Evolutionary conservation across 2,888 invertebrate genomes (phyloP).

Genomic region (Epirrhoe tristata): DNA sequence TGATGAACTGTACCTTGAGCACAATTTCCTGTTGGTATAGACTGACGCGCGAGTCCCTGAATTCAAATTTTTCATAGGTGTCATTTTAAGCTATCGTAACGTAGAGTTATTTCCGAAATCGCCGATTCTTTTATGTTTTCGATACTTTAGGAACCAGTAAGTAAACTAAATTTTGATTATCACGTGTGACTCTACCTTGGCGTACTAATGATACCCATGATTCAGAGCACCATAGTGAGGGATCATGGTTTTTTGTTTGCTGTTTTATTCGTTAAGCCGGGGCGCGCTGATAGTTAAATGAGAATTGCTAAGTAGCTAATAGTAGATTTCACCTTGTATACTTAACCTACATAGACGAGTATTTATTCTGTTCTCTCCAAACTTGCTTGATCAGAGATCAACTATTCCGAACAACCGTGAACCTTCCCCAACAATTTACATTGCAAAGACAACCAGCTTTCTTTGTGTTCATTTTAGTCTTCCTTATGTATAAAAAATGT

Average conservation of each 20-base stretch:
- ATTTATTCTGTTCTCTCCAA: constrained; percentile 1
- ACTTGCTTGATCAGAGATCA: constrained; percentile 9
- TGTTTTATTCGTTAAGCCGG: not conserved
- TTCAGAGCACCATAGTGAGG: no score
- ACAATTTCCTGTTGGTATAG: not conserved
- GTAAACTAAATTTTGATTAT: no score
- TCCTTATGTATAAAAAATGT: no score
- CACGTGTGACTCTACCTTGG: no score
- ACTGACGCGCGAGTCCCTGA: no score
- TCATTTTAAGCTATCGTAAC: no score
- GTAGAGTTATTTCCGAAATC: no score
- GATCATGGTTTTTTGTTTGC: no score
- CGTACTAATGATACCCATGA: no score
- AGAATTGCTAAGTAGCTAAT: not conserved
- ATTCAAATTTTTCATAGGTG: no score
- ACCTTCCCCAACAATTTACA: constrained; percentile 8
- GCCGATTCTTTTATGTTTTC: no score
- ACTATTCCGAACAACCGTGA: constrained; percentile 5
- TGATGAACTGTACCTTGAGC: not conserved
- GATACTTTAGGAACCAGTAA: no score
- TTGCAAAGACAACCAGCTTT: constrained; percentile 7
- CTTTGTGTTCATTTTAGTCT: constrained; percentile 8
- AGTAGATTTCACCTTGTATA: not conserved
- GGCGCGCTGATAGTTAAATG: not conserved
- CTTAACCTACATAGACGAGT: not conserved